Evolutionary conservation across 2,113 vertebrate species (phyloP).

Genomic region (Axis porcinus): DNA sequence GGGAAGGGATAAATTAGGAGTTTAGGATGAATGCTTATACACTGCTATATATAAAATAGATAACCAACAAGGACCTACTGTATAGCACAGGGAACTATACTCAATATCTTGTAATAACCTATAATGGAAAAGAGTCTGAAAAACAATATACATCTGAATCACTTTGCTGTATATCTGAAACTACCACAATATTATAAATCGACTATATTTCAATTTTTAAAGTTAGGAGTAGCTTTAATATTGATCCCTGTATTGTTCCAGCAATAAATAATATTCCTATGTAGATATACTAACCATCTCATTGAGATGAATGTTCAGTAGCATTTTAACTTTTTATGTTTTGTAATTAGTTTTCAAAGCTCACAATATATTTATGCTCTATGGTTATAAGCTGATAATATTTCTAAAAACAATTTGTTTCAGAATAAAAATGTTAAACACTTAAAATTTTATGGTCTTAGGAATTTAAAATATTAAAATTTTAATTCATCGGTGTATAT

Average conservation of each 20-base stretch:
- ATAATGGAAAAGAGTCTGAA: background rate
- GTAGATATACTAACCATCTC: background rate
- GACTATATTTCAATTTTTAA: background rate
- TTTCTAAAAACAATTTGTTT: background rate
- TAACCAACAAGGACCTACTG: background rate
- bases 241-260: background rate
- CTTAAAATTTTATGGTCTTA: background rate
- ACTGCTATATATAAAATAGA: background rate
- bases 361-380: background rate
- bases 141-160: background rate
- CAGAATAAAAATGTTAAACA: background rate
- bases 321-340: background rate
- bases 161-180: background rate
- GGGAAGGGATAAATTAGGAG: background rate
- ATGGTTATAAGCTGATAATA: background rate
- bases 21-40: background rate
- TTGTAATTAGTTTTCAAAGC: background rate
- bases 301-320: slow-evolving; percentile 8
- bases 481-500: background rate
- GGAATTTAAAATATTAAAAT: background rate
- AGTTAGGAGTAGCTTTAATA: background rate
- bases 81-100: background rate
- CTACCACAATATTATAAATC: background rate
- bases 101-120: background rate
- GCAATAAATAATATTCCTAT: background rate